Evolutionary conservation across 2,888 invertebrate genomes (phyloP).

Genomic region (Saturnia japonica): DNA sequence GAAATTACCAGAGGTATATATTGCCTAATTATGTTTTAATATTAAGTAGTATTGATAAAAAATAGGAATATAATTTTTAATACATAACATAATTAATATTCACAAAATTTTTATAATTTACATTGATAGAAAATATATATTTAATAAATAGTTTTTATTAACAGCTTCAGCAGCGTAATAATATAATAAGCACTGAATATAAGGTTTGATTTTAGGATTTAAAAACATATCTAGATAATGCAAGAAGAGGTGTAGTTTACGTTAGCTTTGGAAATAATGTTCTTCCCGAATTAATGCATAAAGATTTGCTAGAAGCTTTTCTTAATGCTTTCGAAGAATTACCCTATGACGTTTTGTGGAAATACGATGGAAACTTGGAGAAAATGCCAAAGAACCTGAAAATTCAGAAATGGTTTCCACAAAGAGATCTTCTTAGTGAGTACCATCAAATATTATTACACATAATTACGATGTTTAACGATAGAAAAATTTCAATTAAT

Average conservation of each 20-base stretch:
- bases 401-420: conserved; percentile 64
- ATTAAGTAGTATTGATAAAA: no score
- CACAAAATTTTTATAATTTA: no score
- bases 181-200: no score
- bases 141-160: no score
- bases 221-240: conserved; percentile 55
- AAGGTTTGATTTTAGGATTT: conserved; percentile 44
- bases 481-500: no score
- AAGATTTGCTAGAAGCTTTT: conserved; percentile 47
- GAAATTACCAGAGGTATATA: conserved; percentile 47
- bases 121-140: no score
- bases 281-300: conserved; percentile 47
- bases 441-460: not conserved
- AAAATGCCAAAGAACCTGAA: conserved; percentile 55
- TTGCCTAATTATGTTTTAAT: not conserved
- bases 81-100: no score
- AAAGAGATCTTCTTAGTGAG: conserved; percentile 61
- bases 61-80: no score
- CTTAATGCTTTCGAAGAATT: conserved; percentile 55
- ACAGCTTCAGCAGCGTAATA: no score
- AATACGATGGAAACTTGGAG: conserved; percentile 57
- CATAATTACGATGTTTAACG: no score
- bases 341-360: conserved; percentile 68
- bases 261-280: conserved; percentile 70
- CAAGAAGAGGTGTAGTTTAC: conserved; percentile 64